These are phyloP conservation scores for Taphrorychus bicolor DNA, from an alignment of 2,888 invertebrate genomes.

Conservation along the genomic window DNA sequence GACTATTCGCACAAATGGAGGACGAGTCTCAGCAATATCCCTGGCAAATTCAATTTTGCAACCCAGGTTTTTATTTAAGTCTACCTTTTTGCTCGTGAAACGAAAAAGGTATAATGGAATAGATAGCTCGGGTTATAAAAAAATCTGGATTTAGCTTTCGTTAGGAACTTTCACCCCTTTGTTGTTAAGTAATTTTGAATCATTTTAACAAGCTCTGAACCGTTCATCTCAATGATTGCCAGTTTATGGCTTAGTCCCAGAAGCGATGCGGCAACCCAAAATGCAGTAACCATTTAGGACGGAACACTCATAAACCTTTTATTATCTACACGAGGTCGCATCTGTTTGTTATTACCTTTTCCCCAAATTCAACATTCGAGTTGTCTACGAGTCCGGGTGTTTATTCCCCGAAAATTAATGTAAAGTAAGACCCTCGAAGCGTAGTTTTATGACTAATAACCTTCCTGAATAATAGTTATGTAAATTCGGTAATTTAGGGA, in stretches of 20 bases:
- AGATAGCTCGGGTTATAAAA: no score
- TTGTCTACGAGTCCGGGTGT: conserved; percentile 27
- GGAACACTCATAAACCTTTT: background rate
- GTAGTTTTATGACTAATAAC: conserved; percentile 41
- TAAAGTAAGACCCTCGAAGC: conserved; percentile 34
- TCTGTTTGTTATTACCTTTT: conserved; percentile 20
- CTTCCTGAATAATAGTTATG: conserved; percentile 40
- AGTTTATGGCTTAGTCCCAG: background rate
- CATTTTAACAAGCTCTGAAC: background rate
- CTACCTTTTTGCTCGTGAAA: background rate
- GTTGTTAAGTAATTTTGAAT: no score
- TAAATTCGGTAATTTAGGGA: conserved; percentile 37
- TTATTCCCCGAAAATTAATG: conserved; percentile 36
- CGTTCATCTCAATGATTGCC: background rate
- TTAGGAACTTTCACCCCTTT: no score
- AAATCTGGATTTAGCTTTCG: no score
- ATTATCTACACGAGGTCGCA: conserved; percentile 17
- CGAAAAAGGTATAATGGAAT: no score
- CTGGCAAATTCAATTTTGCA: conserved; percentile 14
- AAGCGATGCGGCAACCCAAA: background rate
- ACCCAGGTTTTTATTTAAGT: background rate
- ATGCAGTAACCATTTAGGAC: background rate
- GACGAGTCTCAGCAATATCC: conserved; percentile 2
- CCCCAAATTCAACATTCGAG: conserved; percentile 21
- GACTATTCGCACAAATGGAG: conserved; percentile 29